Conservation (phyloP, 2,888 invertebrate genomes). For the Cheilosia impressa region DNA sequence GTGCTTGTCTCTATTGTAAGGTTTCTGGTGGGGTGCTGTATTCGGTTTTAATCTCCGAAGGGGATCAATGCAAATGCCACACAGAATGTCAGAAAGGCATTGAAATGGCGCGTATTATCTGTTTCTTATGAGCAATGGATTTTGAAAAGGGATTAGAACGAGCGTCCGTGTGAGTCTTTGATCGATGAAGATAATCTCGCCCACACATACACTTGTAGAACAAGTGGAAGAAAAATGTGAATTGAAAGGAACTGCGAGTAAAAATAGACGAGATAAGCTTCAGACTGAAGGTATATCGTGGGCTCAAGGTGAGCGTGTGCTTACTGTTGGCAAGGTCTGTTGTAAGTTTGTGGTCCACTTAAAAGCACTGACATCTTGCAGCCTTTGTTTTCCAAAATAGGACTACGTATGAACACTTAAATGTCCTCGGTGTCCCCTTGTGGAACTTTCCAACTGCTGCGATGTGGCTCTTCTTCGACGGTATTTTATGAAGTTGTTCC, state of each 20-base stretch:
- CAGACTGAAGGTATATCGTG: neutral
- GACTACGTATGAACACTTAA: too few species aligned
- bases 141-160: neutral
- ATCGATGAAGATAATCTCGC: neutral
- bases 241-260: neutral
- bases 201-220: neutral
- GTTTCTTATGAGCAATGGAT: neutral
- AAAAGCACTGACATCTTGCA: too few species aligned
- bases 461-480: too few species aligned
- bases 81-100: conserved; percentile 10
- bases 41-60: conserved; percentile 49
- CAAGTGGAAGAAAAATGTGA: neutral
- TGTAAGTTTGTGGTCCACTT: too few species aligned
- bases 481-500: too few species aligned
- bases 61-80: conserved; percentile 62
- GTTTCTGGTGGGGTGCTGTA: conserved; percentile 57
- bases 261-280: neutral
- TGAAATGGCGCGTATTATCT: neutral
- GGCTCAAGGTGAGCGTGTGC: too few species aligned
- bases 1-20: conserved; percentile 61
- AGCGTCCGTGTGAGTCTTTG: neutral
- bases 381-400: too few species aligned
- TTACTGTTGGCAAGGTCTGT: too few species aligned
- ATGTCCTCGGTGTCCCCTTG: too few species aligned
- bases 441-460: too few species aligned